Percentiles rank a stretch among this genome's conserved stretches.
phyloP scores from a whole-genome alignment of 2,888 invertebrate genomes.

The Itoplectis maculator region DNA sequence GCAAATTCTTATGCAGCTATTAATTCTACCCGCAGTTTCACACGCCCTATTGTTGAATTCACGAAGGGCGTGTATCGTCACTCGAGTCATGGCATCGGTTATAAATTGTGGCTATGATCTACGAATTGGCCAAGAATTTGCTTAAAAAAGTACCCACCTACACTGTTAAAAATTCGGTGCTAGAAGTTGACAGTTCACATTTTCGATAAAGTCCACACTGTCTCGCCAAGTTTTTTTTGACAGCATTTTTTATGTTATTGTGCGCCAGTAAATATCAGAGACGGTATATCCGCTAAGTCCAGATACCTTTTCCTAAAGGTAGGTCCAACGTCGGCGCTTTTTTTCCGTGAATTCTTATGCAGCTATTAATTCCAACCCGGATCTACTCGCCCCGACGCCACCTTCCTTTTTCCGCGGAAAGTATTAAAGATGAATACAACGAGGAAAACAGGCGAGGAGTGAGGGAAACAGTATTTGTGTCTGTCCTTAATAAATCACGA shows the following conservation, averaged over 20 bases:
- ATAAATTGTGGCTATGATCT: constrained; percentile 34
- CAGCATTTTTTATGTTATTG: too few relatives aligned
- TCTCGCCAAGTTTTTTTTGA: too few relatives aligned
- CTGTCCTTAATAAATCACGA: neutral
- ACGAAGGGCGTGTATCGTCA: constrained; percentile 28
- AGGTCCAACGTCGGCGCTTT: constrained; percentile 1
- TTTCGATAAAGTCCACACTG: too few relatives aligned
- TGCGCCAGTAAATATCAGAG: too few relatives aligned
- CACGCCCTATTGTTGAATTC: too few relatives aligned
- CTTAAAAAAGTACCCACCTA: too few relatives aligned
- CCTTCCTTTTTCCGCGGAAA: neutral
- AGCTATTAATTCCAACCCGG: constrained; percentile 4
- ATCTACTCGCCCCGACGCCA: neutral
- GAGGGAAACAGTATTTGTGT: neutral
- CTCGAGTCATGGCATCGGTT: constrained; percentile 24
- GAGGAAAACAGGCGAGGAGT: neutral
- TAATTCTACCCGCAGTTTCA: too few relatives aligned
- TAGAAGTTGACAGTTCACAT: too few relatives aligned
- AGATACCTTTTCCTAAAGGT: neutral
- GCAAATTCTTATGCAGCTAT: too few relatives aligned
- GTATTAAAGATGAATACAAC: neutral
- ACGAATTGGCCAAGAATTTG: neutral
- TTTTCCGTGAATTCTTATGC: neutral
- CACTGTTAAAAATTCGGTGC: too few relatives aligned
- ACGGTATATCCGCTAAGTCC: too few relatives aligned